Conservation (phyloP, 2,888 invertebrate species). For the Drosophila cracens region DNA sequence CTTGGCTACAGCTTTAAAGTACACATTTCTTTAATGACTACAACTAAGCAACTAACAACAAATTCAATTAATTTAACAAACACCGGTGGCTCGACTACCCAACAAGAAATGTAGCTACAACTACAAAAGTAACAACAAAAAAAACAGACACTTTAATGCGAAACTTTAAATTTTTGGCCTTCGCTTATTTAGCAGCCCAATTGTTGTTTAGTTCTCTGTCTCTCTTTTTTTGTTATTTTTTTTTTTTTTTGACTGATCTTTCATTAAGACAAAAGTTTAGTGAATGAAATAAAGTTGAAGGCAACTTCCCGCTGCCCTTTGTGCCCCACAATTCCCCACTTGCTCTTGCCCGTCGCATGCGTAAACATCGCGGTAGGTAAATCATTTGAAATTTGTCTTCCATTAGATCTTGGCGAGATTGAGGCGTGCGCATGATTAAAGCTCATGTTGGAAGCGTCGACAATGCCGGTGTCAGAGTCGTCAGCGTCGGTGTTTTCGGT, state of each 20-base stretch:
- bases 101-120: conserved; percentile 17
- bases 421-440: conserved; percentile 75
- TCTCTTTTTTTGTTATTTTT: background rate
- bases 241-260: conserved; percentile 60
- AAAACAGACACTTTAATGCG: conserved; percentile 44
- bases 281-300: conserved; percentile 68
- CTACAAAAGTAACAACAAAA: conserved; percentile 18
- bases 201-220: conserved; percentile 33
- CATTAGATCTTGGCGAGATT: conserved; percentile 67
- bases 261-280: conserved; percentile 76
- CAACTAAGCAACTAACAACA: conserved; percentile 67
- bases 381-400: conserved; percentile 79
- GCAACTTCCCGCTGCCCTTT: conserved; percentile 5
- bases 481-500: conserved; percentile 38
- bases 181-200: conserved; percentile 52
- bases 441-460: conserved; percentile 61
- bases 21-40: conserved; percentile 63
- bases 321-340: conserved; percentile 1
- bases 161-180: conserved; percentile 62
- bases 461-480: conserved; percentile 32
- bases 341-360: conserved; percentile 18
- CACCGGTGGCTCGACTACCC: conserved; percentile 48
- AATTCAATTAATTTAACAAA: conserved; percentile 75
- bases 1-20: conserved; percentile 9
- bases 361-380: conserved; percentile 72